phyloP scores from a whole-genome alignment of 2,888 invertebrate genomes.

The Brenthis daphne region DNA sequence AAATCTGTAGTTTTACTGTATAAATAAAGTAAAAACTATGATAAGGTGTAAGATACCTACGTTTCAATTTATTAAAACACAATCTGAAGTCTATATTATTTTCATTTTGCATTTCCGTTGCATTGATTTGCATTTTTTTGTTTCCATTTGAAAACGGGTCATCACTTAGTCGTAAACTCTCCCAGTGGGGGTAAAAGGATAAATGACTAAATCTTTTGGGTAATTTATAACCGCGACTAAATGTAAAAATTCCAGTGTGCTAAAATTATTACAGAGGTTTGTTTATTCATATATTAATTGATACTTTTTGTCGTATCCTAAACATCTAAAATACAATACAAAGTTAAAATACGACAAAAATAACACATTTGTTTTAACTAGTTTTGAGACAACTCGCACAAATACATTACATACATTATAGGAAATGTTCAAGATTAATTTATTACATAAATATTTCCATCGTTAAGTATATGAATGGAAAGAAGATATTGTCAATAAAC shows the following conservation, averaged over 20 bases:
- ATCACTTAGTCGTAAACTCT: conserved; percentile 53
- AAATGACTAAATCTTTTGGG: conserved; percentile 50
- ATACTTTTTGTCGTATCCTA: too few species aligned
- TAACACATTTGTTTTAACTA: too few species aligned
- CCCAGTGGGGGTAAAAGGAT: conserved; percentile 65
- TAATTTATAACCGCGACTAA: conserved; percentile 49
- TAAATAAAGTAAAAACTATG: conserved; percentile 35
- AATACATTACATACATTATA: too few species aligned
- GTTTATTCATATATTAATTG: too few species aligned
- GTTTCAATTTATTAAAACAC: conserved; percentile 46
- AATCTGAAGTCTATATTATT: conserved; percentile 52
- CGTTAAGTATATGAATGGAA: too few species aligned
- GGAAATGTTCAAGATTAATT: too few species aligned
- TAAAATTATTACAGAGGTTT: conserved; percentile 38
- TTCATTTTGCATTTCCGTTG: conserved; percentile 55
- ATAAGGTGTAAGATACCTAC: conserved; percentile 33
- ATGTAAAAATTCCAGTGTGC: conserved; percentile 52
- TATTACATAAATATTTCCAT: too few species aligned
- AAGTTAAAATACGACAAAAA: too few species aligned
- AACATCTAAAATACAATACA: too few species aligned
- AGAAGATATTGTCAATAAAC: too few species aligned
- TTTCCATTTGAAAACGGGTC: conserved; percentile 54
- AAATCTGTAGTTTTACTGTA: background rate
- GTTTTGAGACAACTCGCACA: too few species aligned
- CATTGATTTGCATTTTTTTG: conserved; percentile 50